These are phyloP conservation scores for Thalassophryne amazonica DNA, from an alignment of 2,797 vertebrate species.

Conservation along the genomic window DNA sequence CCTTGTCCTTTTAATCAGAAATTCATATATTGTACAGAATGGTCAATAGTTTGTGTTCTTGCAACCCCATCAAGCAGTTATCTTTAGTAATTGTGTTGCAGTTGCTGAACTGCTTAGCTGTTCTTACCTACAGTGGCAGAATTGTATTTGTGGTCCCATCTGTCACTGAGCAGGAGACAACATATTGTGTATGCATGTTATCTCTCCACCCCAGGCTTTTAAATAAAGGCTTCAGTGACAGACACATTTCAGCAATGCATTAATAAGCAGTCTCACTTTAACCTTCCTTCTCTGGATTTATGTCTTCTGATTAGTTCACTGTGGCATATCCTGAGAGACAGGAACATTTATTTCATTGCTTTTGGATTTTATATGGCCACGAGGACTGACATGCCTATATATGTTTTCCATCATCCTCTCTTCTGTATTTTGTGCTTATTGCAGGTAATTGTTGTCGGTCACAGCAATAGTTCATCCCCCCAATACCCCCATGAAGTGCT, in stretches of 20 bases:
- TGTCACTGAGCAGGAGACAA: neutral
- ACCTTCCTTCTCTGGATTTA: neutral
- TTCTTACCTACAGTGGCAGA: neutral
- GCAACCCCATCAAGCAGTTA: neutral
- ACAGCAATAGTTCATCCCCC: conserved; percentile 42
- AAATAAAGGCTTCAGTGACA: neutral
- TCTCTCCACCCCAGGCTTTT: conserved; percentile 24
- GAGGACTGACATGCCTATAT: neutral
- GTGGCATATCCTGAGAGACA: neutral
- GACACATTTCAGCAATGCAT: neutral
- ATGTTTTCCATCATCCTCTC: neutral
- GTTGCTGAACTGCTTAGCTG: neutral
- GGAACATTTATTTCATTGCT: neutral
- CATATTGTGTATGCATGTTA: conserved; percentile 15
- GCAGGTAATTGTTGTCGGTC: conserved; percentile 28
- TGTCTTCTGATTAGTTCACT: conserved; percentile 9
- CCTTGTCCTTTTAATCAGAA: too few relatives aligned
- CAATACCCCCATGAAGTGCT: too few relatives aligned
- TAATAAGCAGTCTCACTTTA: too few relatives aligned
- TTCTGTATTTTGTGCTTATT: neutral
- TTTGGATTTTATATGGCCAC: neutral
- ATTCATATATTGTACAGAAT: too few relatives aligned
- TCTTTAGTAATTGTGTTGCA: neutral
- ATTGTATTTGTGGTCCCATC: neutral
- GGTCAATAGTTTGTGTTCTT: too few relatives aligned